These are phyloP conservation scores for Tetraneura akinire DNA, from an alignment of 1,140 invertebrate genomes.

Conservation along the genomic window DNA sequence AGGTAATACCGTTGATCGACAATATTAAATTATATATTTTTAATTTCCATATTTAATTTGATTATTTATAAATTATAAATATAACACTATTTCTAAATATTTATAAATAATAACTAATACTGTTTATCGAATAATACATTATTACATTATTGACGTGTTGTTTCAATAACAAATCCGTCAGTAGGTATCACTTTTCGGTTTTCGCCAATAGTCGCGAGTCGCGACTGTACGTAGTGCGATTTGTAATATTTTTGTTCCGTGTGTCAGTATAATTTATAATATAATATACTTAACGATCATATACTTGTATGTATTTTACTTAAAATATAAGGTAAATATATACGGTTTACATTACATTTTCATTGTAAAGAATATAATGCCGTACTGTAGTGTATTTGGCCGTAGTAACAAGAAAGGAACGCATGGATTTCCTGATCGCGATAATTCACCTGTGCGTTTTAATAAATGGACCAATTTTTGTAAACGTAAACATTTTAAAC, in stretches of 20 bases:
- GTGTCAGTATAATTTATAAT: background rate
- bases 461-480: conserved; percentile 7
- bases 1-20: too few species aligned
- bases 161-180: background rate
- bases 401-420: background rate
- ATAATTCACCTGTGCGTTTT: conserved; percentile 15
- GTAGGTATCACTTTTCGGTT: background rate
- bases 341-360: background rate
- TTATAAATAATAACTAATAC: background rate
- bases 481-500: background rate
- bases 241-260: background rate
- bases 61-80: conserved; percentile 24
- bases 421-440: conserved; percentile 4
- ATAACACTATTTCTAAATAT: background rate
- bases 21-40: too few species aligned
- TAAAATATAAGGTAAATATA: background rate
- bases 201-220: too few species aligned
- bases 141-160: too few species aligned
- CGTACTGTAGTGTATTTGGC: background rate
- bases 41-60: too few species aligned
- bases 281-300: background rate
- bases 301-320: background rate
- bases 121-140: too few species aligned
- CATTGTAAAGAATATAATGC: background rate
- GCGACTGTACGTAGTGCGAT: background rate